Percentiles rank a stretch among this genome's conserved stretches.
Evolutionary conservation across 1,140 invertebrate species (phyloP).

Genomic region (Nasonia longicornis): DNA sequence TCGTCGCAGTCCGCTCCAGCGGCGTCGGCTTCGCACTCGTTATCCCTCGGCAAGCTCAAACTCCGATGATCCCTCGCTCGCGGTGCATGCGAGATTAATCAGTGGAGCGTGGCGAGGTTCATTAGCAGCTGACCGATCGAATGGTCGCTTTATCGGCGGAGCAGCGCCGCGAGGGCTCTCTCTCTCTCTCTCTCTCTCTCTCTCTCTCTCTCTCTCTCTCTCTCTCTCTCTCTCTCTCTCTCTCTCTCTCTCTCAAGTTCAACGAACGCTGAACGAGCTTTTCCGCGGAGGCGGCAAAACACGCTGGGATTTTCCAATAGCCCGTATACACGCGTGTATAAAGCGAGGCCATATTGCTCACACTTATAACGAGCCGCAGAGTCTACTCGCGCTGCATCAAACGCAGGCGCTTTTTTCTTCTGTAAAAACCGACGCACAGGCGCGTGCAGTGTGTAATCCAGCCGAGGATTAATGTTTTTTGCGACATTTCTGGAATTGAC

Average conservation of each 20-base stretch:
- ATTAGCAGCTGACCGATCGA: slow-evolving; percentile 9
- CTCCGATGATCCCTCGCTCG: too few species aligned
- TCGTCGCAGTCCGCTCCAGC: not conserved
- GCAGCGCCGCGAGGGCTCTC: not conserved
- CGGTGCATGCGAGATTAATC: not conserved
- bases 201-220: not conserved
- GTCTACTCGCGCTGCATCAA: too few species aligned
- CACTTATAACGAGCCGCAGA: too few species aligned
- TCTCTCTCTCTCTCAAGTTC: not conserved
- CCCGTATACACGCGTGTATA: not conserved
- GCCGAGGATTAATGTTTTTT: not conserved
- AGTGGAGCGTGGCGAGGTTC: not conserved
- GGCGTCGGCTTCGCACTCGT: too few species aligned
- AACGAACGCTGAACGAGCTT: not conserved
- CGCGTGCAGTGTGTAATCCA: not conserved
- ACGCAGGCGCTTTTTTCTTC: not conserved
- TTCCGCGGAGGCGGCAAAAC: not conserved
- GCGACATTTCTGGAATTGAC: not conserved
- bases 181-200: too few species aligned
- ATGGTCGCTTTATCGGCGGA: slow-evolving; percentile 15
- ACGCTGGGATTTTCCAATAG: not conserved
- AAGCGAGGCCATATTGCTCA: too few species aligned
- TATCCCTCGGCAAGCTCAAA: too few species aligned
- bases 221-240: too few species aligned
- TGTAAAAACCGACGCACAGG: not conserved